Evolutionary conservation across 2,113 vertebrate genomes (phyloP).

Genomic region (Sisor rabdophorus): DNA sequence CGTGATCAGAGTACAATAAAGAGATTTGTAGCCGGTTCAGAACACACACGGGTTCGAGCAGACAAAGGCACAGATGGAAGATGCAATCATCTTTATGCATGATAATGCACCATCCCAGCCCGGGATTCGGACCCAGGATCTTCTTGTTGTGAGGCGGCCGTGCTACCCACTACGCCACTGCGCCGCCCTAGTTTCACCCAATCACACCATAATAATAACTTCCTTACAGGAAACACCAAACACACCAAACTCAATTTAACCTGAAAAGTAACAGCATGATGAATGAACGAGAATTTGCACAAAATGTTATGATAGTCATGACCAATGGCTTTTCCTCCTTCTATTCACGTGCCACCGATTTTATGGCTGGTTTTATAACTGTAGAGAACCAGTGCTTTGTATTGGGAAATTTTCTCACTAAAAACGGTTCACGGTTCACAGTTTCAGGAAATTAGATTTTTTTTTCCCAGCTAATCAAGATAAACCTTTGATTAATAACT

Average conservation of each 20-base stretch:
- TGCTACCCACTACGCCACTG: too few relatives aligned
- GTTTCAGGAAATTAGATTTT: conserved; percentile 7
- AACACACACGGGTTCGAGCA: too few relatives aligned
- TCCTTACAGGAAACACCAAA: neutral
- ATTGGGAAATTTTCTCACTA: neutral
- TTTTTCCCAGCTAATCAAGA: neutral
- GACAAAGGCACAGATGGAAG: too few relatives aligned
- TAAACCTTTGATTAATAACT: neutral
- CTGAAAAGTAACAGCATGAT: conserved; percentile 3
- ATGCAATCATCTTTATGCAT: too few relatives aligned
- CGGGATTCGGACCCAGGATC: too few relatives aligned
- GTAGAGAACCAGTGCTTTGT: neutral
- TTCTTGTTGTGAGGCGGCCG: too few relatives aligned
- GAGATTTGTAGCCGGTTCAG: too few relatives aligned
- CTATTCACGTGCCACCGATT: neutral
- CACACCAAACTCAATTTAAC: neutral
- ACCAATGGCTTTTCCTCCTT: neutral
- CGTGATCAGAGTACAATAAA: too few relatives aligned
- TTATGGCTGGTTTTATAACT: neutral
- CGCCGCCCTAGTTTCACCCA: too few relatives aligned
- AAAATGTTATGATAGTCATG: neutral
- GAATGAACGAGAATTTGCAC: neutral
- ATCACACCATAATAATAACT: neutral
- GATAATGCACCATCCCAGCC: too few relatives aligned
- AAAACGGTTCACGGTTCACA: neutral